Conservation (phyloP, 2,797 vertebrate species). For the Philypnodon macrostomus region DNA sequence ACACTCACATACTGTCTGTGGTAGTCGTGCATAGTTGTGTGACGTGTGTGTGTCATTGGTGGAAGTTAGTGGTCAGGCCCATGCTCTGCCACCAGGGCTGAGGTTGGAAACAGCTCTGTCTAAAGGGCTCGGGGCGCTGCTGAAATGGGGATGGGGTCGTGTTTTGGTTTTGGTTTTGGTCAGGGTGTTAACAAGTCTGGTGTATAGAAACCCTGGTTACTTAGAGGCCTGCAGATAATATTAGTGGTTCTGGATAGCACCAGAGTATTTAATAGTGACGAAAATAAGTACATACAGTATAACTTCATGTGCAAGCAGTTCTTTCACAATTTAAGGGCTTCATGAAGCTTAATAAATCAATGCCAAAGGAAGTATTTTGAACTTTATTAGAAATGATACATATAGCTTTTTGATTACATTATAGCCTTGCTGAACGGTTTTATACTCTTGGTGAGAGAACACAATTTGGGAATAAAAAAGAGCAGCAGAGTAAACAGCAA, state of each 20-base stretch:
- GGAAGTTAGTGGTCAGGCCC: conserved; percentile 55
- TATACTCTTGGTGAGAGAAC: too few relatives aligned
- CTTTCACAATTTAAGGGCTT: too few relatives aligned
- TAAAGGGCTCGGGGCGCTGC: conserved; percentile 41
- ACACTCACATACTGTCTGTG: conserved; percentile 28
- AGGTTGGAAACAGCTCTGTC: conserved; percentile 32
- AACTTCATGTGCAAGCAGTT: too few relatives aligned
- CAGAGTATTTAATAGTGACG: conserved; percentile 40
- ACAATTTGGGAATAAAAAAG: too few relatives aligned
- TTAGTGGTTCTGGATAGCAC: conserved; percentile 59
- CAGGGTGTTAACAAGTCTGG: conserved; percentile 73
- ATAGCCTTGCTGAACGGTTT: too few relatives aligned
- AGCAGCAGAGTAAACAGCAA: too few relatives aligned
- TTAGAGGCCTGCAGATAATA: conserved; percentile 64
- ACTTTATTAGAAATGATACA: too few relatives aligned
- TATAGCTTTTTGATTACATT: too few relatives aligned
- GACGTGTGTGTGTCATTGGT: conserved; percentile 38
- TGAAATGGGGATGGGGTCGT: conserved; percentile 40
- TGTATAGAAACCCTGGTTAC: conserved; percentile 51
- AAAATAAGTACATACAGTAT: too few relatives aligned
- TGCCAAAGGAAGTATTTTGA: too few relatives aligned
- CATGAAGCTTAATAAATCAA: too few relatives aligned
- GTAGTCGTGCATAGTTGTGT: conserved; percentile 43
- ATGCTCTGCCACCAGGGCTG: conserved; percentile 24
- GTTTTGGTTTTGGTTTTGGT: conserved; percentile 66